Conservation (phyloP, 2,888 invertebrate genomes). For the Aporophyla lueneburgensis region DNA sequence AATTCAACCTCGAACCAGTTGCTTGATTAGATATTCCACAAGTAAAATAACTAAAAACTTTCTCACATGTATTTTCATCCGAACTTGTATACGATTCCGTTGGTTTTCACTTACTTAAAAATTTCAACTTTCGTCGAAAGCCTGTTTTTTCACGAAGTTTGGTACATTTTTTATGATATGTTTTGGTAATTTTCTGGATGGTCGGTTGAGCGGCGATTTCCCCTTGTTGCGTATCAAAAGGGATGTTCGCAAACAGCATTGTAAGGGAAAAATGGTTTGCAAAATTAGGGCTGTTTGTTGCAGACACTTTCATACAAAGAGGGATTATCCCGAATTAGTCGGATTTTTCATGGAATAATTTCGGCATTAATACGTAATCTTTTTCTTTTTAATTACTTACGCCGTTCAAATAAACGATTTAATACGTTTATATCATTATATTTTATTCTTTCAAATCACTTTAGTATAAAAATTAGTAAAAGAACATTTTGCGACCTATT, state of each 20-base stretch:
- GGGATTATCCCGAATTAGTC: slow-evolving; percentile 28
- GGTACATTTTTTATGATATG: slow-evolving; percentile 49
- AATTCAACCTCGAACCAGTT: slow-evolving; percentile 53
- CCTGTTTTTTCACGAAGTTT: slow-evolving; percentile 43
- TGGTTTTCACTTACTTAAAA: slow-evolving; percentile 48
- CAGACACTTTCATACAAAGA: slow-evolving; percentile 39
- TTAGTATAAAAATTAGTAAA: background rate
- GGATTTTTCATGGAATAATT: background rate
- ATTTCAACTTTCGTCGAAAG: slow-evolving; percentile 35
- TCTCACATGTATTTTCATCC: slow-evolving; percentile 33
- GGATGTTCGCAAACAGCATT: slow-evolving; percentile 34
- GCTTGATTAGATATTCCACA: slow-evolving; percentile 58
- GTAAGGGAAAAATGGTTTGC: slow-evolving; percentile 42
- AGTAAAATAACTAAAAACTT: slow-evolving; percentile 54
- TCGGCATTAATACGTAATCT: slow-evolving; percentile 1
- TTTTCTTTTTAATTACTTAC: background rate
- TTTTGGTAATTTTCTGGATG: slow-evolving; percentile 62
- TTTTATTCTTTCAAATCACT: background rate
- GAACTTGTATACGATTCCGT: slow-evolving; percentile 40
- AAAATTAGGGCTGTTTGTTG: slow-evolving; percentile 29
- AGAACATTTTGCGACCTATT: background rate
- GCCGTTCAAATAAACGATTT: background rate
- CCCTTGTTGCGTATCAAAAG: slow-evolving; percentile 40
- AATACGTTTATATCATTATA: background rate
- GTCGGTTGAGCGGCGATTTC: slow-evolving; percentile 29